Evolutionary conservation across 2,797 vertebrate genomes (phyloP).

Genomic region (Diplodus sargus): DNA sequence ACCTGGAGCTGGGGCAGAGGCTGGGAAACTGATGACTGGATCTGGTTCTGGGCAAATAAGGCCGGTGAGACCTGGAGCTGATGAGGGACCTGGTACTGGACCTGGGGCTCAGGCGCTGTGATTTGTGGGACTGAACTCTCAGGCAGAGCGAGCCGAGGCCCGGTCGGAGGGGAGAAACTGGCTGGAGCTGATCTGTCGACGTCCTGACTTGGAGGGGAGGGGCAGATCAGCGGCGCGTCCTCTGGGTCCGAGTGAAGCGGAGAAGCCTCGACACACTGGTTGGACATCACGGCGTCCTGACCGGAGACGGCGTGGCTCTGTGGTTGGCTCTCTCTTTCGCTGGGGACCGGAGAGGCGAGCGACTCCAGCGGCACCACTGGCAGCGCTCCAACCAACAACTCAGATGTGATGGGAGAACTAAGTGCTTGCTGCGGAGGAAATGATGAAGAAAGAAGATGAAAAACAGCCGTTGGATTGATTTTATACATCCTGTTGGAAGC

Average conservation of each 20-base stretch:
- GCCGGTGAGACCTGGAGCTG: conserved; percentile 63
- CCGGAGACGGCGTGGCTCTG: conserved; percentile 38
- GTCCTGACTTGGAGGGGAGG: conserved; percentile 69
- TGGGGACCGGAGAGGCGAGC: conserved; percentile 65
- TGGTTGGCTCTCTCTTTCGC: conserved; percentile 60
- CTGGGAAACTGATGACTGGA: conserved; percentile 41
- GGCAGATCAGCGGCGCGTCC: conserved; percentile 57
- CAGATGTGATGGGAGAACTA: conserved; percentile 70
- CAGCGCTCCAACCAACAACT: conserved; percentile 69
- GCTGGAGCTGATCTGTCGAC: conserved; percentile 41
- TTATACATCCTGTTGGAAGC: background rate
- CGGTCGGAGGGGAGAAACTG: conserved; percentile 58
- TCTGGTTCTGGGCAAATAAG: conserved; percentile 51
- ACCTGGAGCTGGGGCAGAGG: conserved; percentile 42
- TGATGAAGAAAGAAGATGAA: conserved; percentile 8
- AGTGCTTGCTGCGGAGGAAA: conserved; percentile 76
- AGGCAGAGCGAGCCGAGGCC: conserved; percentile 29
- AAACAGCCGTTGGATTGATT: background rate
- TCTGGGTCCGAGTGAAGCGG: conserved; percentile 68
- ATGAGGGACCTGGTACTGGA: conserved; percentile 49
- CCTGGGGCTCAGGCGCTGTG: conserved; percentile 40
- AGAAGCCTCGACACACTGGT: conserved; percentile 63
- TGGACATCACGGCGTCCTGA: conserved; percentile 64
- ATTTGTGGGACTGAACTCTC: conserved; percentile 33
- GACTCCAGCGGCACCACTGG: conserved; percentile 72